These are phyloP conservation scores for Sanderia malayensis DNA, from an alignment of 30 jellyfish, hydroid and myxozoan species.

Conservation along the genomic window DNA sequence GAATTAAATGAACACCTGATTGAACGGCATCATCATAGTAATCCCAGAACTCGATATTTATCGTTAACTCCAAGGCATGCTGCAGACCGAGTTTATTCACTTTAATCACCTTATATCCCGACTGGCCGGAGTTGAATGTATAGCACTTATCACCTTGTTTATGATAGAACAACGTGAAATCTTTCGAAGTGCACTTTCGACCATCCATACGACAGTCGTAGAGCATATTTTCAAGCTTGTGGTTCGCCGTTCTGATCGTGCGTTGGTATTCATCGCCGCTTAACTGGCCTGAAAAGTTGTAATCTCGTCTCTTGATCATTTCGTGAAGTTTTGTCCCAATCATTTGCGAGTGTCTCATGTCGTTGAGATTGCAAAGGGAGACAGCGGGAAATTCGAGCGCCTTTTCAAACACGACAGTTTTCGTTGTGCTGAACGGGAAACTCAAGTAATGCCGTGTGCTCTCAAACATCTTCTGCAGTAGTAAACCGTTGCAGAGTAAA, in stretches of 20 bases:
- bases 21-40: constrained; percentile 66
- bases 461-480: constrained; percentile 69
- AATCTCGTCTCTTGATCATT: constrained; percentile 31
- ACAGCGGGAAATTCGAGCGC: constrained; percentile 83
- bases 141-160: constrained; percentile 87
- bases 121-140: constrained; percentile 78
- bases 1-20: constrained; percentile 66
- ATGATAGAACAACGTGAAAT: constrained; percentile 58
- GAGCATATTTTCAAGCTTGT: constrained; percentile 71
- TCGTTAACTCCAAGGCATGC: constrained; percentile 56
- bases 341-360: constrained; percentile 63
- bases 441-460: constrained; percentile 70
- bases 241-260: constrained; percentile 60
- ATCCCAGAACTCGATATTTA: constrained; percentile 85
- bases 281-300: constrained; percentile 14
- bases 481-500: constrained; percentile 52
- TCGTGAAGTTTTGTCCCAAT: constrained; percentile 72
- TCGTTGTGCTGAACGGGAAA: constrained; percentile 78
- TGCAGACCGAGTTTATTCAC: constrained; percentile 64
- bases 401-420: constrained; percentile 39
- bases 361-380: constrained; percentile 84
- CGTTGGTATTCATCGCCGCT: constrained; percentile 61
- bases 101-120: constrained; percentile 33
- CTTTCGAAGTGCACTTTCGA: constrained; percentile 46
- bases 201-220: constrained; percentile 73